Evolutionary conservation across 1,140 invertebrate genomes (phyloP).

Genomic region (Calephelis nemesis): DNA sequence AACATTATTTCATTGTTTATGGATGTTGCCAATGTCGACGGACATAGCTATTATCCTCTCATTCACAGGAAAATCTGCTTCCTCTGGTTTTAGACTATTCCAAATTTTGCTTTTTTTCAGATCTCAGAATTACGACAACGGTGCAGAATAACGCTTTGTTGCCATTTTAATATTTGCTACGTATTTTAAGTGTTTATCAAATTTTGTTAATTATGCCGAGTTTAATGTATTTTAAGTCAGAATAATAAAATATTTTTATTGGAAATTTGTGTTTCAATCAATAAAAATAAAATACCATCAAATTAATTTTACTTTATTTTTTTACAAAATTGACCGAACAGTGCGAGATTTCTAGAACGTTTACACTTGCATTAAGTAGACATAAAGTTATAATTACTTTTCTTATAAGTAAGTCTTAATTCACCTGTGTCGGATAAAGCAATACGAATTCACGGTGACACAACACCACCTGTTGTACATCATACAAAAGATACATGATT

Average conservation of each 20-base stretch:
- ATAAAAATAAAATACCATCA: constrained; percentile 56
- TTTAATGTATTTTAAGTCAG: constrained; percentile 74
- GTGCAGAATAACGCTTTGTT: constrained; percentile 60
- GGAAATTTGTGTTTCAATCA: constrained; percentile 54
- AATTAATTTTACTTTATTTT: constrained; percentile 78
- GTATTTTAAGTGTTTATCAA: constrained; percentile 76
- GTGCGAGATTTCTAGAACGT: constrained; percentile 79
- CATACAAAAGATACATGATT: constrained; percentile 73
- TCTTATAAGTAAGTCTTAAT: constrained; percentile 77
- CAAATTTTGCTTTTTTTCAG: constrained; percentile 28
- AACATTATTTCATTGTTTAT: too few relatives aligned
- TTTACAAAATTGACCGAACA: constrained; percentile 79
- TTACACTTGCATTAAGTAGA: constrained; percentile 79
- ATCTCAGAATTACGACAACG: constrained; percentile 37
- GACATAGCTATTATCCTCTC: too few relatives aligned
- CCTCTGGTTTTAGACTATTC: too few relatives aligned
- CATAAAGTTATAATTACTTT: constrained; percentile 76
- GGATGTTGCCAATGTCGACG: too few relatives aligned
- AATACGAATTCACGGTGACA: constrained; percentile 50
- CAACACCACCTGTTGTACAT: constrained; percentile 54
- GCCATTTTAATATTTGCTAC: constrained; percentile 74
- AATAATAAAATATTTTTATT: constrained; percentile 78
- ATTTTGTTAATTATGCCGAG: constrained; percentile 75
- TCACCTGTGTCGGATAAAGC: constrained; percentile 74
- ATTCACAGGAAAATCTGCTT: too few relatives aligned